Evolutionary conservation across 2,888 invertebrate genomes (phyloP).

Genomic region (Pemphredon lugubris): DNA sequence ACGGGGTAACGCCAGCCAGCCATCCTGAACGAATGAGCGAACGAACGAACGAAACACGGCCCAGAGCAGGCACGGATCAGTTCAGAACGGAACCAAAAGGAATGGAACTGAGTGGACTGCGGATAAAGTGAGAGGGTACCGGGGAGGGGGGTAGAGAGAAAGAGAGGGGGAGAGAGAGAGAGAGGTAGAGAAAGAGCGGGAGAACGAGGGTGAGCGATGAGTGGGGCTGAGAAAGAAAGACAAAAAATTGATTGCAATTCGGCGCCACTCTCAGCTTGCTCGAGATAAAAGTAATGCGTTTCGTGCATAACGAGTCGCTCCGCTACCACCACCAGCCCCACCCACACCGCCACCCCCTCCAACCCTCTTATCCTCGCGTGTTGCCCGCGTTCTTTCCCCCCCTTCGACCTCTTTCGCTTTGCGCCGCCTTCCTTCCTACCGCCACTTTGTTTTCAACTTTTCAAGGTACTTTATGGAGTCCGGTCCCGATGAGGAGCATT

Average conservation of each 20-base stretch:
- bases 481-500: conserved; percentile 9
- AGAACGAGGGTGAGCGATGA: conserved; percentile 58
- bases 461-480: conserved; percentile 21
- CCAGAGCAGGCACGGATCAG: conserved; percentile 67
- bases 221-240: conserved; percentile 63
- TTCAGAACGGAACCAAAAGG: conserved; percentile 69
- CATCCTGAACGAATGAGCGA: conserved; percentile 67
- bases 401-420: conserved; percentile 38
- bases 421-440: conserved; percentile 50
- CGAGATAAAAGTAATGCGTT: conserved; percentile 77
- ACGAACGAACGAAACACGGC: conserved; percentile 66
- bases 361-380: conserved; percentile 58
- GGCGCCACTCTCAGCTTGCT: conserved; percentile 73
- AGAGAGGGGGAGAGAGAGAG: conserved; percentile 29
- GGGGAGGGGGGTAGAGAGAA: conserved; percentile 33
- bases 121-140: conserved; percentile 55
- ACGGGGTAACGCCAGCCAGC: conserved; percentile 75
- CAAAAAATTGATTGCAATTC: conserved; percentile 78
- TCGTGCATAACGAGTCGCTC: conserved; percentile 74
- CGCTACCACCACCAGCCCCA: conserved; percentile 41
- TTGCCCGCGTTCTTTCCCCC: conserved; percentile 50
- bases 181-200: too few species aligned
- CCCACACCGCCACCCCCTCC: conserved; percentile 30
- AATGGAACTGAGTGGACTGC: conserved; percentile 69
- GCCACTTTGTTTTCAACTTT: conserved; percentile 47